These are phyloP conservation scores for Molorchus minor DNA, from an alignment of 2,888 invertebrate genomes.

Conservation along the genomic window DNA sequence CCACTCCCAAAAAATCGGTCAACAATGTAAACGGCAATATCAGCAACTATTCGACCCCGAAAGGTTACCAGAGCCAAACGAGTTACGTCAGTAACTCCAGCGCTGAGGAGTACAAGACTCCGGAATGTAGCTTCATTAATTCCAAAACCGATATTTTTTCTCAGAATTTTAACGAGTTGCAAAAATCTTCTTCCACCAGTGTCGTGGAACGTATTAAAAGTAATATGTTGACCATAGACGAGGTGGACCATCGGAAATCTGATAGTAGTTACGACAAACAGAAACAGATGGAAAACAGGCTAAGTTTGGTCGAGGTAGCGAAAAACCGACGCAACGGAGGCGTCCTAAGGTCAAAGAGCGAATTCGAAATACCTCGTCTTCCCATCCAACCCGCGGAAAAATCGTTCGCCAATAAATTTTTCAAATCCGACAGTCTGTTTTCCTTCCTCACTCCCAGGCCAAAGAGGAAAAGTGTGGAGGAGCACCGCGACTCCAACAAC, in stretches of 20 bases:
- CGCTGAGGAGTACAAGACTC: constrained; percentile 57
- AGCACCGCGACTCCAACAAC: constrained; percentile 18
- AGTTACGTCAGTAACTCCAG: constrained; percentile 52
- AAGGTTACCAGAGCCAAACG: constrained; percentile 46
- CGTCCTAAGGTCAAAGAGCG: constrained; percentile 59
- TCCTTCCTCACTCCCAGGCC: constrained; percentile 70
- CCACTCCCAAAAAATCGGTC: constrained; percentile 32
- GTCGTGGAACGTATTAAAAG: constrained; percentile 46
- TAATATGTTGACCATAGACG: constrained; percentile 28
- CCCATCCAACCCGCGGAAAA: constrained; percentile 42
- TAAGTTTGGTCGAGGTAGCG: constrained; percentile 38
- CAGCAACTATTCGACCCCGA: constrained; percentile 48
- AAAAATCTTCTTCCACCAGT: constrained; percentile 54
- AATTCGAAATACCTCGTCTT: constrained; percentile 56
- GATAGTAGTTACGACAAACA: constrained; percentile 21
- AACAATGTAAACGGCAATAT: constrained; percentile 10
- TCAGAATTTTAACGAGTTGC: constrained; percentile 53
- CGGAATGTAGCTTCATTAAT: constrained; percentile 46
- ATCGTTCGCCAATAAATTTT: constrained; percentile 48
- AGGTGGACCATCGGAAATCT: constrained; percentile 27
- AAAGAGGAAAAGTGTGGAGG: constrained; percentile 34
- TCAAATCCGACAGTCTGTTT: constrained; percentile 62
- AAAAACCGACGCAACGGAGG: constrained; percentile 41
- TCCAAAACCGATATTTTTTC: constrained; percentile 49
- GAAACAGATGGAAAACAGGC: constrained; percentile 26